A percentile compares a stretch with the other conserved stretches of the same genome.
These are phyloP conservation scores for Drosophila watanabei DNA, from an alignment of 1,140 invertebrate species.

Conservation along the genomic window DNA sequence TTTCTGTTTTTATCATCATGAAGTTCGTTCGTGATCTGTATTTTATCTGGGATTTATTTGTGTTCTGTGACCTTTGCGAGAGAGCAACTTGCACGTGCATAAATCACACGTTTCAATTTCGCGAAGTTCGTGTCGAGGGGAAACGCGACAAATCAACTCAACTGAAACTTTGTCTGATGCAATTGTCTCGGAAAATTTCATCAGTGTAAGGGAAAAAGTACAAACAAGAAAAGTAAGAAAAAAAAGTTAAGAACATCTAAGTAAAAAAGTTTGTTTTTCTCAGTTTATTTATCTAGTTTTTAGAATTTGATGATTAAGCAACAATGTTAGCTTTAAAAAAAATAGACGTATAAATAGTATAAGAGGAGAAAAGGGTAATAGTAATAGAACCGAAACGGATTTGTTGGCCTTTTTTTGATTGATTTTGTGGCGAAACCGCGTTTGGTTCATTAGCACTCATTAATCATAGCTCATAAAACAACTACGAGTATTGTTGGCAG, in stretches of 20 bases:
- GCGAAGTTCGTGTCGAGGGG: conserved; percentile 36
- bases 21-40: conserved; percentile 40
- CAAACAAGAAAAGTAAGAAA: background rate
- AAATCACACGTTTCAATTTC: conserved; percentile 43
- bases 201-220: conserved; percentile 4
- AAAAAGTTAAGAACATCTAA: conserved; percentile 31
- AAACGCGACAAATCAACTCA: conserved; percentile 25
- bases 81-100: conserved; percentile 30
- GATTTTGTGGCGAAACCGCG: conserved; percentile 1
- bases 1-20: conserved; percentile 7
- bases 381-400: conserved; percentile 19
- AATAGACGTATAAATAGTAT: no score
- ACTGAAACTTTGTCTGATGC: conserved; percentile 41
- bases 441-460: conserved; percentile 38
- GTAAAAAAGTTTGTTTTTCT: conserved; percentile 10
- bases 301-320: conserved; percentile 7
- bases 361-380: conserved; percentile 1
- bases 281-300: conserved; percentile 20
- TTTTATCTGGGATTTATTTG: conserved; percentile 15
- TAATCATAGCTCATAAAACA: conserved; percentile 34
- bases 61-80: conserved; percentile 33
- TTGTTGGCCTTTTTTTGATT: conserved; percentile 22
- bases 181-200: conserved; percentile 31
- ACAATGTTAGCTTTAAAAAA: conserved; percentile 2
- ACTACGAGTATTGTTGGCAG: conserved; percentile 13